Base-by-base conservation (phyloP, 2,888 invertebrate genomes). In the Escarpia spicata region DNA sequence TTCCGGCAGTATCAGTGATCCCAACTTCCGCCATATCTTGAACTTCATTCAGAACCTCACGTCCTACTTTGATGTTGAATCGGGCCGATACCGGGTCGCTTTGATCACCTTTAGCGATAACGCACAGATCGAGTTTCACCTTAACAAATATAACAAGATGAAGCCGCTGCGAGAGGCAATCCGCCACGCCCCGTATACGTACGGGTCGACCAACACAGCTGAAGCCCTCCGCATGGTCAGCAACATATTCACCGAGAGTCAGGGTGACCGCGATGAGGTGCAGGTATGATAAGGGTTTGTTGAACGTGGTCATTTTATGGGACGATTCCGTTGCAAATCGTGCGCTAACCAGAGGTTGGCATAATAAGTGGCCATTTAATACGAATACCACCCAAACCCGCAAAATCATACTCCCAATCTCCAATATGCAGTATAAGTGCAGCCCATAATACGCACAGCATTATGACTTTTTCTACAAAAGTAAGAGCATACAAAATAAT, bases 1-100 rank as follows among this genome's bases (percentile, higher is more conserved):
- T 4, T 94, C 94, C 12, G 94, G 93, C n/a, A 93, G 93, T 75
- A 93, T 94, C 60, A 92, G 93, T 26, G 91, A 91, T 8, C 43
- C 90, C 52, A 93, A 93, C 92, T 94, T 93, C 93, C 92, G 92
- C 0, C 91, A 60, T 0, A 90, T 94, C 3, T 75, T 93, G n/a
- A 44, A 92, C 26, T 94, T 94, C 92, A 43, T 94, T 26, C 52
- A 92, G 52, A 93, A 93, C 92, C 31, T 94, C n/a, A 92, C 93
- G 2, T 92, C 92, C 10, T 92, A 93, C 37, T 58, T 93, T 75
- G 94, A 93, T 92, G 92, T 94, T 15, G 93, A 93, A 90, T 91
- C 92, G 19, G 93, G 93, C 90, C 91, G 44, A 37, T 93, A 93
- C 45, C 93, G 94, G 31, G 93, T 94, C 12, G 94, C 93, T 6